These are phyloP conservation scores for Oreochromis grahami DNA, from an alignment of 2,797 vertebrate species.

Conservation along the genomic window DNA sequence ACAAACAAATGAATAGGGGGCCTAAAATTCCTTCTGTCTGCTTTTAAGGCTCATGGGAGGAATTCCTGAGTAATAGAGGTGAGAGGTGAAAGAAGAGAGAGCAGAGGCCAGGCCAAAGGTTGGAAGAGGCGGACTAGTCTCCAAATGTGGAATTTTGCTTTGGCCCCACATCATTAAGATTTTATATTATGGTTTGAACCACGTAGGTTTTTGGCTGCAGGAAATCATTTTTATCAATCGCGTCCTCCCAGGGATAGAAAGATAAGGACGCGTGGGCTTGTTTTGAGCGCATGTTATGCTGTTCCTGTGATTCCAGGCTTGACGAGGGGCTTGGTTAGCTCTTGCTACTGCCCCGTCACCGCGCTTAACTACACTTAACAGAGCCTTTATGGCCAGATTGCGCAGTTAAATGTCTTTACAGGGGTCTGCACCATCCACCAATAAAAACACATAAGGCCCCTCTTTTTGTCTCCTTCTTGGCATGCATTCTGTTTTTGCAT, in stretches of 20 bases:
- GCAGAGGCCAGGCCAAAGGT: conserved; percentile 63
- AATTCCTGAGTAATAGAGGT: conserved; percentile 88
- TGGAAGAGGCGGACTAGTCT: conserved; percentile 40
- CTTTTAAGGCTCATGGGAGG: conserved; percentile 77
- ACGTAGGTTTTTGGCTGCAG: not conserved
- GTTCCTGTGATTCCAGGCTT: conserved; percentile 45
- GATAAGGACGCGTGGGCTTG: not conserved
- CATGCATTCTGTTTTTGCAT: conserved; percentile 44
- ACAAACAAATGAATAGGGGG: conserved; percentile 86
- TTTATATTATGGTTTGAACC: not conserved
- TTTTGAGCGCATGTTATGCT: conserved; percentile 14
- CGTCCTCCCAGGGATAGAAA: not conserved
- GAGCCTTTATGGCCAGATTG: conserved; percentile 67
- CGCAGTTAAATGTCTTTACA: conserved; percentile 74
- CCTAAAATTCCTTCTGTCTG: conserved; percentile 76
- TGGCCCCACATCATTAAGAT: not conserved
- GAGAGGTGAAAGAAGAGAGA: conserved; percentile 71
- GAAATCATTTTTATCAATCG: not conserved
- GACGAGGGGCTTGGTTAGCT: conserved; percentile 23
- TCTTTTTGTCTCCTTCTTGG: conserved; percentile 63
- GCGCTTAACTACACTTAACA: conserved; percentile 74
- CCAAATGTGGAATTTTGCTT: not conserved
- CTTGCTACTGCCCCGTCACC: conserved; percentile 53
- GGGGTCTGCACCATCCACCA: conserved; percentile 68
- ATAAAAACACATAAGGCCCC: conserved; percentile 67